Base-by-base conservation (phyloP, 2,888 invertebrate species). In the Diabrotica balteata region DNA sequence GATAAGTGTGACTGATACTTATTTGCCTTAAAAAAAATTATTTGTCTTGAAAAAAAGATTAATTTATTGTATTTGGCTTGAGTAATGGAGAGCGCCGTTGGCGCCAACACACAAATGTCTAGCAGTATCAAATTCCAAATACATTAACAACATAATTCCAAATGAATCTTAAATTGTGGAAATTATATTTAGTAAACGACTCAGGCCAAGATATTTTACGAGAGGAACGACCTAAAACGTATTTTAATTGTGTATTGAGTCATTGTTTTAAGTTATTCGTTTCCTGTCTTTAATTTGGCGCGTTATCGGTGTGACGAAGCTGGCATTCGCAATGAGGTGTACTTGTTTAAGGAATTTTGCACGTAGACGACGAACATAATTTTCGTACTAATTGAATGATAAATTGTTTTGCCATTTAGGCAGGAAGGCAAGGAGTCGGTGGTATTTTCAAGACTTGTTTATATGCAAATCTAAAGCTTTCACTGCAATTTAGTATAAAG, bases 201-300 rank as follows among this genome's bases (percentile, higher is more conserved):
- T 47, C 10, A 47, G 10, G 8, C 4, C 47, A 8, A 57, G 45
- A 11, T 17, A 17, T 44, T 57, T 57, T 44, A 57, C 43, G 11
- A 61, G 66, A 58, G 61, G 54, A 66, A 60, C 66, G 60, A 66
- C 61, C 55, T 66, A 57, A 61, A 66, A 61, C 50, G 45, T 57
- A 45, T 54, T 57, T 57, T 55, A 66, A 66, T 66, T 55, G 61
- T 55, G 46, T 45, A 54, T 45, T 66, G 66, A 66, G 50, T 66
- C 66, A 66, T 32, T 47, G 46, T 57, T 45, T 54, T 52, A 43
- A 65, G 59, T 32, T 49, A 51, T 50, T 60, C 52, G 55, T 57
- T 61, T 66, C 61, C 66, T 66, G 60, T 46, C 45, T 61, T 49
- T 17, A 66, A 61, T 66, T 66, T 54, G 66, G 47, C 50, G 11